Base-by-base conservation (phyloP, 92 coral and sea anemone species). In the Porites cylindrica region DNA sequence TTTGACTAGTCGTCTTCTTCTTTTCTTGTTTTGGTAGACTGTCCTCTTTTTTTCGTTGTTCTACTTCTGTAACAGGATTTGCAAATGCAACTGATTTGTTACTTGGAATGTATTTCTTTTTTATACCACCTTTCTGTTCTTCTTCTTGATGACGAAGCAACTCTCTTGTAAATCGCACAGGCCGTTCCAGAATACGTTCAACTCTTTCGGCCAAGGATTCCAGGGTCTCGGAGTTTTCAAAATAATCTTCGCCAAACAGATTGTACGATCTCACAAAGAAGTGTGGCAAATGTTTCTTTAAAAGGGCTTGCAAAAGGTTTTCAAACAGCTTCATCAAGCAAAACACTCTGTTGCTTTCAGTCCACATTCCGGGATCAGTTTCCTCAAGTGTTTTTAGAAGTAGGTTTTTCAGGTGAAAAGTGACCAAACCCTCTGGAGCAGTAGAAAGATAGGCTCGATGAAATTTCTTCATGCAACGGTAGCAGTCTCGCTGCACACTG, bases 371-470 rank as follows among this genome's bases (percentile, higher is more conserved):
- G 11, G 82, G 6, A 43, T 76, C 85, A 18, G 88, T 81, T 81
- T 91, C 81, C 54, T 91, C 94, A 58, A 80, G 65, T 23, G 95
- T 69, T 90, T 95, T 90, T 16, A 92, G 56, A 16, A 86, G 79
- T 1, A 94, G 51, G 32, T 91, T 94, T 81, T 94, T 94, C 81
- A 94, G 75, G 58, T 90, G 90, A 79, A 90, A 94, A 2, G 95
- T 81, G 23, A 80, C 73, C 76, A 92, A 52, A 14, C 87, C 79
- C 78, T 92, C 83, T 54, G 74, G 88, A 60, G 84, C 74, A 18
- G 80, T 84, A 52, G 63, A 56, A 68, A 83, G 85, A 65, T 65
- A 88, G 0, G 85, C 87, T 13, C 80, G 85, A 81, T 93, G 90
- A 52, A 61, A 88, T 14, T 72, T 76, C 86, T 93, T 93, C 17